Conservation (phyloP, 2,797 vertebrate genomes). For the Falco novaeseelandiae region DNA sequence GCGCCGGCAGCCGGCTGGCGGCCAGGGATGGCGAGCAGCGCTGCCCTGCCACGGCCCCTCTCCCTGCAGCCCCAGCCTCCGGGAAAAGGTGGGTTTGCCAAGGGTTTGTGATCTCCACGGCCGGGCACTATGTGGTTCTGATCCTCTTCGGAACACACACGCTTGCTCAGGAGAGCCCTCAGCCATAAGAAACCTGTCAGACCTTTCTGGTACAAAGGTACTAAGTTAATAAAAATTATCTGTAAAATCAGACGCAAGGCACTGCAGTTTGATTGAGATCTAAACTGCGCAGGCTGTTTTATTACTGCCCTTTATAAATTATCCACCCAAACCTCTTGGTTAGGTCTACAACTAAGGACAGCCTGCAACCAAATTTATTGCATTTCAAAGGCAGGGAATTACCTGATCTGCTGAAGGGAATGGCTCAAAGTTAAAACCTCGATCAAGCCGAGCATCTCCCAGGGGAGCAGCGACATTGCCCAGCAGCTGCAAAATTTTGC, state of each 20-base stretch:
- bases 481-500: background rate
- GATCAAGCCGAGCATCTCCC: background rate
- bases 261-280: background rate
- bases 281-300: slow-evolving; percentile 15
- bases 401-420: background rate
- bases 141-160: background rate
- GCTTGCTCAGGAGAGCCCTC: background rate
- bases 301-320: background rate
- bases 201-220: background rate
- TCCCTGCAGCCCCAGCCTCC: background rate
- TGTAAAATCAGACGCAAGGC: slow-evolving; percentile 28
- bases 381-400: background rate
- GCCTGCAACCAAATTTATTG: background rate
- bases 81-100: background rate
- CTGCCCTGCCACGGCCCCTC: background rate
- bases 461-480: background rate
- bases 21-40: background rate
- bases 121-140: fast-evolving
- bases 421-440: background rate
- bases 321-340: background rate
- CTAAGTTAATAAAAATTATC: slow-evolving; percentile 9
- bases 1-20: background rate
- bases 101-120: background rate
- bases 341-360: background rate
- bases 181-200: background rate